These are phyloP conservation scores for Marronus borbonicus DNA, from an alignment of 2,888 invertebrate species.

Conservation along the genomic window DNA sequence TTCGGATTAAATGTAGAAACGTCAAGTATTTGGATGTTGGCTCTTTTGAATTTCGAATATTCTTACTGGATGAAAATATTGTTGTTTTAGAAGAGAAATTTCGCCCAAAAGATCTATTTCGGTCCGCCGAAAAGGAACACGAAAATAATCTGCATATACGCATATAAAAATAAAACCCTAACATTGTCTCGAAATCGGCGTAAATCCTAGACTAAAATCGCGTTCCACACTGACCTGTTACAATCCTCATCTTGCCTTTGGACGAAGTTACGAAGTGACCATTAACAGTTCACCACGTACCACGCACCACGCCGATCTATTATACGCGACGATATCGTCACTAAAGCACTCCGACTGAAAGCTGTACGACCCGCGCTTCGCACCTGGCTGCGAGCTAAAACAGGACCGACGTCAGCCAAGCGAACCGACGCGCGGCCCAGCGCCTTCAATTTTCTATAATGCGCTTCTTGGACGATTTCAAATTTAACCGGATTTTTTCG, in stretches of 20 bases:
- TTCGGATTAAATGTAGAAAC: too few species aligned
- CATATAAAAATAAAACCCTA: too few species aligned
- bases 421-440: conserved; percentile 56
- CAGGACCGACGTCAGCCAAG: conserved; percentile 58
- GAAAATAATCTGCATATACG: too few species aligned
- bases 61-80: neutral
- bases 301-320: conserved; percentile 50
- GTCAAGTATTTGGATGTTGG: too few species aligned
- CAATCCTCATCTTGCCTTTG: conserved; percentile 60
- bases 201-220: too few species aligned
- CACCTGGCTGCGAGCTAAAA: conserved; percentile 59
- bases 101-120: conserved; percentile 16
- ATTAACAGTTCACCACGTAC: conserved; percentile 59
- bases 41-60: neutral
- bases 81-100: neutral
- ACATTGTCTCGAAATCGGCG: too few species aligned
- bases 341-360: conserved; percentile 42
- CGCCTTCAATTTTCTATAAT: neutral
- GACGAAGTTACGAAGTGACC: conserved; percentile 58
- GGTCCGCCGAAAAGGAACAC: neutral
- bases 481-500: conserved; percentile 31
- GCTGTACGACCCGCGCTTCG: conserved; percentile 53
- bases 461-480: conserved; percentile 19
- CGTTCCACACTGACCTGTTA: conserved; percentile 60
- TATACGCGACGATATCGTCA: too few species aligned